These are phyloP conservation scores for Drosophila neoperkinsi DNA, from an alignment of 2,888 invertebrate species.

Conservation along the genomic window DNA sequence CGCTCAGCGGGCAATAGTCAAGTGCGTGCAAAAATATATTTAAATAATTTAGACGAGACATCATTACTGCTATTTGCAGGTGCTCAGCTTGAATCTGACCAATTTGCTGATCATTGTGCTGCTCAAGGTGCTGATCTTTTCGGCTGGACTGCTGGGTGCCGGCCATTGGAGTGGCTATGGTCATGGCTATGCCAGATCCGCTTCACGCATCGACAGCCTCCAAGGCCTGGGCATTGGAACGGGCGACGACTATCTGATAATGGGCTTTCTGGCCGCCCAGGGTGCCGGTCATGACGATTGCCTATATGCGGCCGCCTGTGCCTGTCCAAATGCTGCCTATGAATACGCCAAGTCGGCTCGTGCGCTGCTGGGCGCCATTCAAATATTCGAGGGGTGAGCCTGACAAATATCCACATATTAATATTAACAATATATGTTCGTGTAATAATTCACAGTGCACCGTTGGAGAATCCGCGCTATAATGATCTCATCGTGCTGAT, in stretches of 20 bases:
- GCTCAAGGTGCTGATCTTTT: conserved; percentile 92
- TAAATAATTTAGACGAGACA: neutral
- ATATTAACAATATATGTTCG: neutral
- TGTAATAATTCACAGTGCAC: conserved; percentile 53
- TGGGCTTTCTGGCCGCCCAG: conserved; percentile 88
- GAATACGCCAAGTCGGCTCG: conserved; percentile 92
- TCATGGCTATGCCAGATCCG: conserved; percentile 79
- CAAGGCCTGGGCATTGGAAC: conserved; percentile 86
- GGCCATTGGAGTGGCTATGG: conserved; percentile 88
- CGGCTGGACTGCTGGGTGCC: conserved; percentile 91
- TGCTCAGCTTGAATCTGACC: conserved; percentile 91
- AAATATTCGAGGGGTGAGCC: conserved; percentile 88
- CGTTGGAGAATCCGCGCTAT: conserved; percentile 86
- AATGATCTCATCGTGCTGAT: conserved; percentile 88
- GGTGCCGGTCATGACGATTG: conserved; percentile 91
- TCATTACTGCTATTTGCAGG: conserved; percentile 55
- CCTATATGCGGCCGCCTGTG: conserved; percentile 91
- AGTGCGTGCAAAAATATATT: conserved; percentile 83
- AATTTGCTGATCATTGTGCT: conserved; percentile 92
- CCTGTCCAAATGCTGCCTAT: conserved; percentile 89
- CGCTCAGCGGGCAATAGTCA: conserved; percentile 90
- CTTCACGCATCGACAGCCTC: conserved; percentile 67
- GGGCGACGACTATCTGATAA: conserved; percentile 88
- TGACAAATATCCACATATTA: neutral
- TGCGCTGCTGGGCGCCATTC: conserved; percentile 89